A percentile compares a stretch with the other conserved stretches of the same genome.
These are phyloP conservation scores for Neelides folsomi DNA, from an alignment of 2,888 invertebrate genomes.

Conservation along the genomic window DNA sequence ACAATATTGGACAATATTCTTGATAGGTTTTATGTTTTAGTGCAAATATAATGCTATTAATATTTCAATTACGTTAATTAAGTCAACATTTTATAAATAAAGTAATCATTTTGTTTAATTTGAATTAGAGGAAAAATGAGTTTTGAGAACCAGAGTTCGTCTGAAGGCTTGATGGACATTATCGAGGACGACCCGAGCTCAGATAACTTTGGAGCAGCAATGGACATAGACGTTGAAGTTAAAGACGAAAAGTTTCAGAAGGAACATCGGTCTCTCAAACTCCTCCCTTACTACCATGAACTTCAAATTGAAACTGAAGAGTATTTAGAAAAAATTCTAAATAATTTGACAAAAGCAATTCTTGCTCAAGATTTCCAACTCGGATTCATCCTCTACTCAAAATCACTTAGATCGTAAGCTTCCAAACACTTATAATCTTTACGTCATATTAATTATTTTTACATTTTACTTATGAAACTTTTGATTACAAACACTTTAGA, in stretches of 20 bases:
- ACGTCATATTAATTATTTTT: neutral
- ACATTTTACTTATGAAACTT: no score
- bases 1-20: no score
- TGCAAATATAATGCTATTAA: no score
- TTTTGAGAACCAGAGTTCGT: conserved; percentile 10
- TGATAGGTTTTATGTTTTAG: no score
- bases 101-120: no score
- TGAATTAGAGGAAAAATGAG: no score
- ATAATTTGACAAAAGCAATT: conserved; percentile 23
- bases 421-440: neutral
- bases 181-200: conserved; percentile 22
- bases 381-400: conserved; percentile 24
- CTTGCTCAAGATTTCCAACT: conserved; percentile 26
- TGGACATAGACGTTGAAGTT: neutral
- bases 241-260: conserved; percentile 21
- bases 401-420: conserved; percentile 27
- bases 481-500: no score
- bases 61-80: no score
- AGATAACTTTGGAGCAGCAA: conserved; percentile 8
- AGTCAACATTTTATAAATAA: no score
- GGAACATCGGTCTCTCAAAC: conserved; percentile 20
- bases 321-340: conserved; percentile 21
- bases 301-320: conserved; percentile 24
- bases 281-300: conserved; percentile 25
- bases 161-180: conserved; percentile 18